Conservation (phyloP, 2,797 vertebrate species). For the Hafferia zeledoni region DNA sequence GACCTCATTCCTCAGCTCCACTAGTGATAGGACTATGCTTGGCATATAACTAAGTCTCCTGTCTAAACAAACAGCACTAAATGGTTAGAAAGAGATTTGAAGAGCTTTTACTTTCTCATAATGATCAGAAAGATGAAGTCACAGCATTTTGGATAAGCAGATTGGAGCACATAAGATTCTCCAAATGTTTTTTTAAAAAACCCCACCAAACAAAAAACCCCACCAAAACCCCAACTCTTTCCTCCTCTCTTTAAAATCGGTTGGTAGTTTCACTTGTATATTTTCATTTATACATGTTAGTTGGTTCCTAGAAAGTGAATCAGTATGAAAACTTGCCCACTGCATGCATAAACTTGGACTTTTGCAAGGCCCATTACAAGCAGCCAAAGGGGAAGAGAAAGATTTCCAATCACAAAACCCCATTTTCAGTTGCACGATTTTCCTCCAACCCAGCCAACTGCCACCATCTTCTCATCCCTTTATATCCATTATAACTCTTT, state of each 20-base stretch:
- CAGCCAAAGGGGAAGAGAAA: neutral
- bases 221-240: neutral
- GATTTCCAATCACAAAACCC: neutral
- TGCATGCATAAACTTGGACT: neutral
- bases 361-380: neutral
- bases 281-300: neutral
- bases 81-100: neutral
- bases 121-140: neutral
- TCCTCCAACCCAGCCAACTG: neutral
- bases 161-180: neutral
- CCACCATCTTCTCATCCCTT: neutral
- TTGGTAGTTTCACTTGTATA: neutral
- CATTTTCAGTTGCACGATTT: neutral
- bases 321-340: neutral
- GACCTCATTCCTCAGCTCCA: neutral
- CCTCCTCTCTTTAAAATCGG: neutral
- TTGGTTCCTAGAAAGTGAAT: conserved; percentile 9
- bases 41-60: neutral
- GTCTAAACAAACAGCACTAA: neutral
- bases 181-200: neutral
- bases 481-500: neutral
- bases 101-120: neutral
- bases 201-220: neutral
- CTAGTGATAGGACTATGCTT: neutral
- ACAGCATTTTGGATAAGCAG: neutral